Evolutionary conservation across 2,797 vertebrate species (phyloP).

Genomic region (Valencia hispanica): DNA sequence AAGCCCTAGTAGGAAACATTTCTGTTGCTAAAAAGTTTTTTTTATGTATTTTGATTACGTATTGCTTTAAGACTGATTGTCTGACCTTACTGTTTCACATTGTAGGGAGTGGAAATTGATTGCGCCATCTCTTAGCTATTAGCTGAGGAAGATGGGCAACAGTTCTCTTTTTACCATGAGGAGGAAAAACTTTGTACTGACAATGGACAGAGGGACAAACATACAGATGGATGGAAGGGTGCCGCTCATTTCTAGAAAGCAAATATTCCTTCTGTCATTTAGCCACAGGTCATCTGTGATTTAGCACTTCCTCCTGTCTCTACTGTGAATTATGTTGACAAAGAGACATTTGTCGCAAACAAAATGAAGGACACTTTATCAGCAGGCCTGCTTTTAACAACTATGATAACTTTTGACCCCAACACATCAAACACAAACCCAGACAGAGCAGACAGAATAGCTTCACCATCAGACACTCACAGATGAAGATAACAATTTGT

Average conservation of each 20-base stretch:
- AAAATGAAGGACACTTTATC: slow-evolving; percentile 36
- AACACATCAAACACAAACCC: slow-evolving; percentile 1
- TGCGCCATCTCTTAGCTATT: neutral
- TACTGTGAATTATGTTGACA: neutral
- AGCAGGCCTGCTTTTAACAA: slow-evolving; percentile 13
- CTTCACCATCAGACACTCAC: slow-evolving; percentile 9
- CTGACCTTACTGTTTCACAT: neutral
- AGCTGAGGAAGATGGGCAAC: neutral
- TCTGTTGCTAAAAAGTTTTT: neutral
- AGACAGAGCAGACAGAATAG: slow-evolving; percentile 15
- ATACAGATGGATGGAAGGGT: neutral
- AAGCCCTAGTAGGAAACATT: too few species aligned
- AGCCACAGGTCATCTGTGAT: neutral
- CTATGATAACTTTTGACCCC: slow-evolving; percentile 33
- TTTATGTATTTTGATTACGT: neutral
- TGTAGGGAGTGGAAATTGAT: neutral
- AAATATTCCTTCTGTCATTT: neutral
- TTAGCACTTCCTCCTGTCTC: neutral
- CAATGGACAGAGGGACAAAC: neutral
- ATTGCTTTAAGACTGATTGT: neutral
- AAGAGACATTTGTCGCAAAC: slow-evolving; percentile 18
- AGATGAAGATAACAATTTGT: slow-evolving; percentile 18
- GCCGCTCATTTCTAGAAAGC: neutral
- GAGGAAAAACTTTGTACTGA: neutral
- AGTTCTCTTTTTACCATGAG: neutral